Base-by-base conservation (phyloP, 2,797 vertebrate species). In the Smutsia temminckii region DNA sequence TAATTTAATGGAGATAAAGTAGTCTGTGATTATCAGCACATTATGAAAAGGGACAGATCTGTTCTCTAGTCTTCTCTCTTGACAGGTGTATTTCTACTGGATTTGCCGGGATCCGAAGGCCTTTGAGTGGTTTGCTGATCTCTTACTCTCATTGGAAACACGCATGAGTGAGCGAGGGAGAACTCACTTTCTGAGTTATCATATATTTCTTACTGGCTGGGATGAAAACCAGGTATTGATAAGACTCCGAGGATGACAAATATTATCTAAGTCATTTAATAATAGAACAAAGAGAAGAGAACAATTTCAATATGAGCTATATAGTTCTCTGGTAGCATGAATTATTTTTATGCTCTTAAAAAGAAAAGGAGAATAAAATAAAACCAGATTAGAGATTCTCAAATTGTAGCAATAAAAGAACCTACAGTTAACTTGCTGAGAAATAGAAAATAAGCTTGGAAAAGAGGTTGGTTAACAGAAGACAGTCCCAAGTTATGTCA, bases 11-110 rank as follows among this genome's bases (percentile, higher is more conserved):
- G 79, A 91, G 71, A 95, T 89, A 86, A 92, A 96, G 79, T 37
- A 86, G 83, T n/a, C 85, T 86, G 92, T 0, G 17, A 95, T 93
- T 85, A 93, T 46, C 16, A 79, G 94, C 92, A 72, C 79, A 72
- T 94, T 93, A 72, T 78, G 95, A 78, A 93, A 88, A 80, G 95
- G 27, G 93, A 96, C 93, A 81, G 88, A 61, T 91, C 93, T n/a
- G 69, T 91, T 96, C 32, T 97, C 92, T 95, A 57, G 72, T 51
- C 81, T 97, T 97, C 53, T 98, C 90, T 96, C 92, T 91, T 97
- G 85, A 97, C 98, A 99, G 99, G 97, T 99, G 96, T 99, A 99
- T 97, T 99, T 99, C 96, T 99, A 99, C 75, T 99, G 99, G 99
- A 98, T 99, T 97, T 99, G 98, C 96, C 97, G 98, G 95, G 98